A percentile compares a stretch with the other conserved stretches of the same genome.
These are phyloP conservation scores for Aradus depressus DNA, from an alignment of 2,888 invertebrate species.

Conservation along the genomic window DNA sequence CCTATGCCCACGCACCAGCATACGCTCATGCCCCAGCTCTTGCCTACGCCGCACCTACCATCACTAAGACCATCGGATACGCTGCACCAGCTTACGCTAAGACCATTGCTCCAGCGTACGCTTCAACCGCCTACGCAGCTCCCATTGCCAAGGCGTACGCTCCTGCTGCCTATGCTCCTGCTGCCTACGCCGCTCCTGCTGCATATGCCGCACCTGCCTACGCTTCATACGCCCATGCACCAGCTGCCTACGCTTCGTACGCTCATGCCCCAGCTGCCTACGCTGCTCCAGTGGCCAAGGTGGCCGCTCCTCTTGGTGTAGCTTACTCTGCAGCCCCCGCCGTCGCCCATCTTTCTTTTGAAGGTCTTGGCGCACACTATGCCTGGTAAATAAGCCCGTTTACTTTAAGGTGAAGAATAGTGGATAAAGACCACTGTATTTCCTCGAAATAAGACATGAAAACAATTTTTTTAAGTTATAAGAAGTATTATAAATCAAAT, in stretches of 20 bases:
- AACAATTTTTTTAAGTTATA: too few relatives aligned
- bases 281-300: slow-evolving; percentile 16
- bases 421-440: too few relatives aligned
- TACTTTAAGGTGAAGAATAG: too few relatives aligned
- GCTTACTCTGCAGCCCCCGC: slow-evolving; percentile 30
- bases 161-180: slow-evolving; percentile 26
- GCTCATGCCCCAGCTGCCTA: slow-evolving; percentile 15
- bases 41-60: slow-evolving; percentile 48
- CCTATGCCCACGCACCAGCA: slow-evolving; percentile 22
- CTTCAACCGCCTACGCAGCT: slow-evolving; percentile 40
- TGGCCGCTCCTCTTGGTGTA: slow-evolving; percentile 28
- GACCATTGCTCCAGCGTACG: slow-evolving; percentile 55
- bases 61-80: slow-evolving; percentile 57
- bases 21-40: slow-evolving; percentile 37
- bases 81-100: slow-evolving; percentile 62
- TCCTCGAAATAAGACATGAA: too few relatives aligned
- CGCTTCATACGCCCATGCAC: slow-evolving; percentile 3
- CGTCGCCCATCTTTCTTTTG: slow-evolving; percentile 31
- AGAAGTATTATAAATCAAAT: too few relatives aligned
- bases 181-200: slow-evolving; percentile 27
- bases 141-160: slow-evolving; percentile 30
- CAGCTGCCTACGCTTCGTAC: slow-evolving; percentile 21
- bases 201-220: slow-evolving; percentile 1
- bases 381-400: slow-evolving; percentile 28
- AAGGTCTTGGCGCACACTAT: slow-evolving; percentile 30